Conservation (phyloP, 2,113 vertebrate genomes). For the Fulica atra region DNA sequence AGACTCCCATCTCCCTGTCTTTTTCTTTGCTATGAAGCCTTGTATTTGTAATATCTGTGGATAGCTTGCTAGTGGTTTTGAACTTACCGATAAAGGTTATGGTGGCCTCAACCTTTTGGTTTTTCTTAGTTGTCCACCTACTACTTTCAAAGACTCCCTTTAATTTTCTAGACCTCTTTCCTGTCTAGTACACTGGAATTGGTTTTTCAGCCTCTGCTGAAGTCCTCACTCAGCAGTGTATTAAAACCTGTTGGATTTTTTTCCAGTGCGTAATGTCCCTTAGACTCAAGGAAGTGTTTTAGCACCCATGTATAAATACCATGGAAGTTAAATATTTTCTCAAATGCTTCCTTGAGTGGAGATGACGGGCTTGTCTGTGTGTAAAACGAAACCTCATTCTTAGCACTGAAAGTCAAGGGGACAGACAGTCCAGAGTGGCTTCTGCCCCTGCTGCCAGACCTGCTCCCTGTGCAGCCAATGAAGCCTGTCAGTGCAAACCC, state of each 20-base stretch:
- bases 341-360: neutral
- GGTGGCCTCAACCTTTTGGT: neutral
- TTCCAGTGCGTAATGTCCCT: neutral
- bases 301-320: neutral
- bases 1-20: neutral
- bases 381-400: conserved; percentile 13
- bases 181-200: neutral
- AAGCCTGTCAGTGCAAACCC: neutral
- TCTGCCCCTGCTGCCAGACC: neutral
- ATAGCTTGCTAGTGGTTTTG: neutral
- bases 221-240: neutral
- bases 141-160: neutral
- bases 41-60: neutral
- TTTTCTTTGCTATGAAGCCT: neutral
- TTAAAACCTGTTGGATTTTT: neutral
- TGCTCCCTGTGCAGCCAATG: neutral
- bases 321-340: conserved; percentile 52
- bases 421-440: neutral
- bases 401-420: neutral
- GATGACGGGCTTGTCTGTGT: neutral
- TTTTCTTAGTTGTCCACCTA: neutral
- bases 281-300: neutral
- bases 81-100: neutral
- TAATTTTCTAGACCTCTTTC: neutral
- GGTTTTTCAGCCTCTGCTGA: neutral